Evolutionary conservation across 2,113 vertebrate genomes (phyloP).

Genomic region (Charadrius vociferus): DNA sequence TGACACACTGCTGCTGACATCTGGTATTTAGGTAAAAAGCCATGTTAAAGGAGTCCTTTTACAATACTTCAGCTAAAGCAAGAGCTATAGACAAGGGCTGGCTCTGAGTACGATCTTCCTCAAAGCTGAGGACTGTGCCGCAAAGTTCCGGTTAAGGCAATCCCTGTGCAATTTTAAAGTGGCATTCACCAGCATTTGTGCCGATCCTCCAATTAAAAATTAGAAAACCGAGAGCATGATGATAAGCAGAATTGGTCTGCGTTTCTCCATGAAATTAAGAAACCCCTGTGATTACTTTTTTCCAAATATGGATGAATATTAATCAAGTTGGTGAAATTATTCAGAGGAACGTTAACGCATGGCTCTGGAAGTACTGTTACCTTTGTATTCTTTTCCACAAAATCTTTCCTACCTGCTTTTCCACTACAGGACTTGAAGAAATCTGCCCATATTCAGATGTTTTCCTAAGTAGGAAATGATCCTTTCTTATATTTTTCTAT

Average conservation of each 20-base stretch:
- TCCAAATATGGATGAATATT: background rate
- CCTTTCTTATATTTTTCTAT: background rate
- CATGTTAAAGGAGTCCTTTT: background rate
- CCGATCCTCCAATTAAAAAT: background rate
- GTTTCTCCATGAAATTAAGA: background rate
- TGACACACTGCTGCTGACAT: background rate
- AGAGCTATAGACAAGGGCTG: background rate
- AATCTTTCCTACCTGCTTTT: background rate
- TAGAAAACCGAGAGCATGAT: background rate
- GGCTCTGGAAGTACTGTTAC: background rate
- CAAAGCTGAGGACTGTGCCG: background rate
- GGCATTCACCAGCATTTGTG: background rate
- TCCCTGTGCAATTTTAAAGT: background rate
- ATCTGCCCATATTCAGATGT: background rate
- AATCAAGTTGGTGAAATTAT: background rate
- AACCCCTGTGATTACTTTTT: rapidly evolving
- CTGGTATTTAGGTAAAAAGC: background rate
- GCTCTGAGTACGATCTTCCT: background rate
- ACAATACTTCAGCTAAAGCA: background rate
- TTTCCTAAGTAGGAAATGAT: background rate
- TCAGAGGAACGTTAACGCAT: background rate
- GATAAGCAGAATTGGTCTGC: background rate
- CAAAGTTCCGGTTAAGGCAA: background rate
- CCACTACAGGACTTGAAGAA: background rate
- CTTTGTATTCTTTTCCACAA: background rate